Conservation (phyloP, 2,113 vertebrate species). For the Galeopterus variegatus region DNA sequence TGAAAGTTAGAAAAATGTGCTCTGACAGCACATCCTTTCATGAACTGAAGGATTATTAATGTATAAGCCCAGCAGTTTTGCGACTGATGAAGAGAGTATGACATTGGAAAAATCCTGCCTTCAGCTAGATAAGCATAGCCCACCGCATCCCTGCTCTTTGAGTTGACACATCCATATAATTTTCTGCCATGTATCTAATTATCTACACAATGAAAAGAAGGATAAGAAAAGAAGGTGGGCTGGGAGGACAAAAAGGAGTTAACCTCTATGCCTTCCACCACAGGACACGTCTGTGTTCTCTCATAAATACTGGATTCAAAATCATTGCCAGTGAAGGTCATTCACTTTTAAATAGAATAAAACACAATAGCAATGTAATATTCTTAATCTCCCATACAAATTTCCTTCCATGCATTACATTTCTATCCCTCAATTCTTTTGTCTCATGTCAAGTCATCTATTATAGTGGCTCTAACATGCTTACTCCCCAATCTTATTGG, state of each 20-base stretch:
- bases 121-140: slow-evolving; percentile 41
- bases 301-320: slow-evolving; percentile 78
- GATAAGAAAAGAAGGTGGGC: not conserved
- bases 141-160: not conserved
- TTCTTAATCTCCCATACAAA: slow-evolving; percentile 77
- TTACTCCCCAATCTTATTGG: slow-evolving; percentile 80
- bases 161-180: slow-evolving; percentile 37
- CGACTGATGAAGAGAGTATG: slow-evolving; percentile 34
- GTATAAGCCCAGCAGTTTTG: slow-evolving; percentile 38
- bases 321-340: slow-evolving; percentile 71
- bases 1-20: slow-evolving; percentile 28
- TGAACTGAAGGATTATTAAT: slow-evolving; percentile 68
- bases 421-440: slow-evolving; percentile 84
- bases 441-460: slow-evolving; percentile 79
- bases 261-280: not conserved
- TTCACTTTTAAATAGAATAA: slow-evolving; percentile 73
- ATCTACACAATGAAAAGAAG: not conserved
- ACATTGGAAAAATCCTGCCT: slow-evolving; percentile 44
- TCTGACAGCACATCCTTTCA: slow-evolving; percentile 50
- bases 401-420: slow-evolving; percentile 72
- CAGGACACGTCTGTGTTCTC: slow-evolving; percentile 12
- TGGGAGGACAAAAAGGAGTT: slow-evolving; percentile 38
- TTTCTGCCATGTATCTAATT: slow-evolving; percentile 55
- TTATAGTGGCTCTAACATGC: slow-evolving; percentile 76
- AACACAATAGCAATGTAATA: slow-evolving; percentile 76